A percentile compares a stretch with the other conserved stretches of the same genome.
Evolutionary conservation across 2,888 invertebrate species (phyloP).

Genomic region (Synanthedon vespiformis): DNA sequence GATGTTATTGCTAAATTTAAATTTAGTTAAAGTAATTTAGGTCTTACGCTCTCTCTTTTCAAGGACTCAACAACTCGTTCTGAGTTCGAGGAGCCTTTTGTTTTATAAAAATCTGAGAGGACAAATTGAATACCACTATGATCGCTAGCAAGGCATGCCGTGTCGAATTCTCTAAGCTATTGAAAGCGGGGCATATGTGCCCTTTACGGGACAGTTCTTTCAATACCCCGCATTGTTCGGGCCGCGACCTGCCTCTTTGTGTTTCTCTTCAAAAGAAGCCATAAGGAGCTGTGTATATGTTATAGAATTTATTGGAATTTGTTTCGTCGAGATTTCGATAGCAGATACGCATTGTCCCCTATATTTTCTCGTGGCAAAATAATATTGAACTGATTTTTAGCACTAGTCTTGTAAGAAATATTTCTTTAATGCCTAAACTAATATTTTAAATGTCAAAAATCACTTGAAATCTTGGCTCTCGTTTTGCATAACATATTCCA

Average conservation of each 20-base stretch:
- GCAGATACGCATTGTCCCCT: no score
- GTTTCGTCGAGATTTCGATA: background rate
- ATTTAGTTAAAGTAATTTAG: no score
- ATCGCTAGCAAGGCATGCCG: slow-evolving; percentile 31
- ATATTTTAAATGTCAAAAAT: no score
- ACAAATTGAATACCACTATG: slow-evolving; percentile 33
- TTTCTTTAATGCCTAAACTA: no score
- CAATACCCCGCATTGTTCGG: slow-evolving; percentile 41
- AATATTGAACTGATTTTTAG: no score
- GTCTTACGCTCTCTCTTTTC: no score
- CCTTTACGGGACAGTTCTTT: slow-evolving; percentile 32
- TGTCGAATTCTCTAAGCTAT: slow-evolving; percentile 37
- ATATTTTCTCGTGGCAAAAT: no score
- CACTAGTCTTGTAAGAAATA: no score
- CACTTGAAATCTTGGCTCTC: no score
- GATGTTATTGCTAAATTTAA: no score
- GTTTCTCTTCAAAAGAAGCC: background rate
- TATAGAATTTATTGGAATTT: background rate
- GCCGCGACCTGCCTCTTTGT: slow-evolving; percentile 20
- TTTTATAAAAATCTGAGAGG: slow-evolving; percentile 22
- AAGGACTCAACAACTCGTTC: slow-evolving; percentile 3
- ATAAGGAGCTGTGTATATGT: background rate
- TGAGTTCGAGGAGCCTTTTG: slow-evolving; percentile 16
- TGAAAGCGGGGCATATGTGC: slow-evolving; percentile 35
- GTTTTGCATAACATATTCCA: no score